A percentile compares a stretch with the other conserved stretches of the same genome.
phyloP scores from a whole-genome alignment of 2,888 invertebrate genomes.

The Cordilura impudica region DNA sequence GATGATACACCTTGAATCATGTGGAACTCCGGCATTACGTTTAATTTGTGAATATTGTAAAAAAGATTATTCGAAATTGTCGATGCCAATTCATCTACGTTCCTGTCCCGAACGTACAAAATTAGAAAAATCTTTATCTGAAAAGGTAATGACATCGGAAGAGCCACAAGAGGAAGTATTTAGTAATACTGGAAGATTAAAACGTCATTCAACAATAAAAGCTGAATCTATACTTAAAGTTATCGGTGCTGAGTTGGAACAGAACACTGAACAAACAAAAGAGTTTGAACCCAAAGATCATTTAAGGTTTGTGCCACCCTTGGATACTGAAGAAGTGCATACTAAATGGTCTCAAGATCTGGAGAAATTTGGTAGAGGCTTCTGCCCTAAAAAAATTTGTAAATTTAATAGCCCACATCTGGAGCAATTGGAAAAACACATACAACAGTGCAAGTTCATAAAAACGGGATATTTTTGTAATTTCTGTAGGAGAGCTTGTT shows the following conservation, averaged over 20 bases:
- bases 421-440: slow-evolving; percentile 70
- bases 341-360: slow-evolving; percentile 66
- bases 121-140: not conserved
- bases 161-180: slow-evolving; percentile 52
- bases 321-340: not conserved
- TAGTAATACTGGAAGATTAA: slow-evolving; percentile 72
- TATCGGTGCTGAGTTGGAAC: slow-evolving; percentile 65
- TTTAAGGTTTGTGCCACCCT: slow-evolving; percentile 22
- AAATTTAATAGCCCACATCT: slow-evolving; percentile 68
- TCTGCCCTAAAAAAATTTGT: slow-evolving; percentile 74
- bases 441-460: slow-evolving; percentile 69
- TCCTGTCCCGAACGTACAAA: slow-evolving; percentile 64
- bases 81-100: slow-evolving; percentile 66
- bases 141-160: not conserved
- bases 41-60: slow-evolving; percentile 70
- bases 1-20: slow-evolving; percentile 71
- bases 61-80: slow-evolving; percentile 63
- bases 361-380: slow-evolving; percentile 65
- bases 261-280: not conserved
- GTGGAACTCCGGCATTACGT: slow-evolving; percentile 67
- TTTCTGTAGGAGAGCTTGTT: slow-evolving; percentile 60
- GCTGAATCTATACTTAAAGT: slow-evolving; percentile 73
- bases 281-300: slow-evolving; percentile 17
- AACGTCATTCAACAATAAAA: slow-evolving; percentile 74
- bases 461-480: slow-evolving; percentile 69